A percentile compares a stretch with the other conserved stretches of the same genome.
Evolutionary conservation across 2,888 invertebrate species (phyloP).

Genomic region (Drosophila tanythrix): DNA sequence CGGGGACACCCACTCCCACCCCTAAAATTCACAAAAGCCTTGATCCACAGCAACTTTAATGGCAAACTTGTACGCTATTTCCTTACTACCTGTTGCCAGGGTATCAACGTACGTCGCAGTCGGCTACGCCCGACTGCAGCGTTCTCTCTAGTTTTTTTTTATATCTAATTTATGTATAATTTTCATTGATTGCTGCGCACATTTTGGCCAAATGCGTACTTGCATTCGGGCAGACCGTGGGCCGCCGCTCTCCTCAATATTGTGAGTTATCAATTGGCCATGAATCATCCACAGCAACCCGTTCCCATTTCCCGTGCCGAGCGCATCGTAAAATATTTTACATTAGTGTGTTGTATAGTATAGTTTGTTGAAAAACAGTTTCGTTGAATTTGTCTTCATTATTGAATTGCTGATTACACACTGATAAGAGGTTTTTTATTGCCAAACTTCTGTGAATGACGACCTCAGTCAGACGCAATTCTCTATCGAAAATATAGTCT

Average conservation of each 20-base stretch:
- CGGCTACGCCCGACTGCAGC: background rate
- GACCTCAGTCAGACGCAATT: slow-evolving; percentile 37
- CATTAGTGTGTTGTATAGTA: slow-evolving; percentile 7
- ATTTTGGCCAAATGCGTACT: slow-evolving; percentile 23
- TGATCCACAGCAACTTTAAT: background rate
- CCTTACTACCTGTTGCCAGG: background rate
- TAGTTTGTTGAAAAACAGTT: slow-evolving; percentile 41
- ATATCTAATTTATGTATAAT: slow-evolving; percentile 28
- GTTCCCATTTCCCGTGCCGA: background rate
- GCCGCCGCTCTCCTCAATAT: slow-evolving; percentile 23
- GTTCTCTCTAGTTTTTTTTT: slow-evolving; percentile 2
- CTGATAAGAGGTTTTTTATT: slow-evolving; percentile 34
- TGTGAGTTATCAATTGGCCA: slow-evolving; percentile 20
- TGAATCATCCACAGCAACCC: slow-evolving; percentile 35
- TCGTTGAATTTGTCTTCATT: slow-evolving; percentile 48
- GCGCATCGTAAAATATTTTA: slow-evolving; percentile 50
- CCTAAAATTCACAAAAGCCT: background rate
- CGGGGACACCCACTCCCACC: too few species aligned
- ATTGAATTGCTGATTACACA: slow-evolving; percentile 30
- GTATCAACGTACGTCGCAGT: background rate
- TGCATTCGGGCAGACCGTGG: slow-evolving; percentile 26
- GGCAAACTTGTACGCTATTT: background rate
- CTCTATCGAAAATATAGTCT: background rate
- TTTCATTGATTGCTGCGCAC: slow-evolving; percentile 28
- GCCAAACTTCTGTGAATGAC: slow-evolving; percentile 43